Evolutionary conservation across 2,113 vertebrate genomes (phyloP).

Genomic region (Atherinomorus stipes): DNA sequence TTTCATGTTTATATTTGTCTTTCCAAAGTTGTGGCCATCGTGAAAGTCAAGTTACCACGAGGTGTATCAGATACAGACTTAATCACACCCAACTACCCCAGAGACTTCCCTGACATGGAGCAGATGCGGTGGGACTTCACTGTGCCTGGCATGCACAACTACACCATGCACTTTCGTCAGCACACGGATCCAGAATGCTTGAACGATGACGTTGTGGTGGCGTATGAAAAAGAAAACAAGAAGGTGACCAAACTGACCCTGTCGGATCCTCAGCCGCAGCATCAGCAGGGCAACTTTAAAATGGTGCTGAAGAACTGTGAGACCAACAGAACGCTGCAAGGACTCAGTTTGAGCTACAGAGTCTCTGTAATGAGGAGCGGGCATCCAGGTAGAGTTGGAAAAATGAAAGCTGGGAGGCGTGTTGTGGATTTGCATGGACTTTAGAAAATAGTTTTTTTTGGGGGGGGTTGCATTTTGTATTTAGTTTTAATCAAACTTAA

Average conservation of each 20-base stretch:
- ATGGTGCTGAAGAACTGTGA: constrained; percentile 90
- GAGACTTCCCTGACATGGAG: constrained; percentile 82
- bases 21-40: constrained; percentile 81
- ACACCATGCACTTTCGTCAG: constrained; percentile 81
- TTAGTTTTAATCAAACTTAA: too few species aligned
- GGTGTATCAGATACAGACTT: constrained; percentile 81
- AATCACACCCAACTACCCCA: constrained; percentile 87
- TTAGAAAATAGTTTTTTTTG: too few species aligned
- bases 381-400: constrained; percentile 72
- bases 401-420: not conserved
- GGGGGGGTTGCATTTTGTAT: too few species aligned
- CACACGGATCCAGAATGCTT: constrained; percentile 86
- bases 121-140: constrained; percentile 90
- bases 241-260: constrained; percentile 71
- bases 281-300: constrained; percentile 87
- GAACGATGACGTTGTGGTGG: constrained; percentile 79
- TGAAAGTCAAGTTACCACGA: constrained; percentile 84
- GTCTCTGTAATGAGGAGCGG: constrained; percentile 82
- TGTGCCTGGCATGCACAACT: constrained; percentile 87
- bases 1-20: constrained; percentile 13
- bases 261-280: constrained; percentile 81
- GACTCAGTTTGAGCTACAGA: constrained; percentile 83
- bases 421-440: too few species aligned
- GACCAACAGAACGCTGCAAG: constrained; percentile 69
- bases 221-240: constrained; percentile 80